Evolutionary conservation across 2,888 invertebrate genomes (phyloP).

Genomic region (Tholera decimalis): DNA sequence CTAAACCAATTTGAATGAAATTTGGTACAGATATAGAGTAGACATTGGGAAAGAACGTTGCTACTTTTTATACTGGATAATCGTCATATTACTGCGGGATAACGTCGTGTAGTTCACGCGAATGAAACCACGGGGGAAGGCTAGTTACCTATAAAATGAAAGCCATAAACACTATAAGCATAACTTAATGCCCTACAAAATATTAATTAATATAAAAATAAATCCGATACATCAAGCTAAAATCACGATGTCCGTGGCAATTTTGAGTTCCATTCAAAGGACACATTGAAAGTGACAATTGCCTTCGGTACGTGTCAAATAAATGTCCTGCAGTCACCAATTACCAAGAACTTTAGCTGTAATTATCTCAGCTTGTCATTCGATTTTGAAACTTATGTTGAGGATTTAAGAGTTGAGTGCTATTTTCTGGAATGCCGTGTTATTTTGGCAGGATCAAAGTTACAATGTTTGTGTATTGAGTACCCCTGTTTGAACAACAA

Average conservation of each 20-base stretch:
- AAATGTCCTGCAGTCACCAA: constrained; percentile 81
- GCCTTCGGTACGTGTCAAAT: constrained; percentile 86
- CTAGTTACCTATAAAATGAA: no score
- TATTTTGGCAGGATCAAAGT: constrained; percentile 66
- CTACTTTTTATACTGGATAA: no score
- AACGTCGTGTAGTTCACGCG: no score
- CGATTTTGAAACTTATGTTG: constrained; percentile 58
- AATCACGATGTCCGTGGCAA: constrained; percentile 81
- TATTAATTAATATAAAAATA: constrained; percentile 64
- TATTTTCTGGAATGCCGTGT: not conserved
- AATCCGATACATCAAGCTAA: constrained; percentile 77
- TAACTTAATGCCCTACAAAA: constrained; percentile 7
- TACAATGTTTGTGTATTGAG: constrained; percentile 84
- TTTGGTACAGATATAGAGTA: no score
- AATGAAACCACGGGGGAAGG: no score
- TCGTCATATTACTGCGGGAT: no score
- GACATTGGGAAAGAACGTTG: no score
- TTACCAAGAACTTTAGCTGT: constrained; percentile 56
- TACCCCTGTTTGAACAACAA: constrained; percentile 90
- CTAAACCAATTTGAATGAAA: no score
- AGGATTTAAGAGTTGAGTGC: constrained; percentile 4
- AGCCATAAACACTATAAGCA: not conserved
- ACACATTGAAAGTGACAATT: constrained; percentile 79
- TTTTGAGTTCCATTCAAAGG: constrained; percentile 71
- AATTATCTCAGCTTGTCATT: constrained; percentile 14